Evolutionary conservation across 2,888 invertebrate species (phyloP).

Genomic region (Lasioglossum morio): DNA sequence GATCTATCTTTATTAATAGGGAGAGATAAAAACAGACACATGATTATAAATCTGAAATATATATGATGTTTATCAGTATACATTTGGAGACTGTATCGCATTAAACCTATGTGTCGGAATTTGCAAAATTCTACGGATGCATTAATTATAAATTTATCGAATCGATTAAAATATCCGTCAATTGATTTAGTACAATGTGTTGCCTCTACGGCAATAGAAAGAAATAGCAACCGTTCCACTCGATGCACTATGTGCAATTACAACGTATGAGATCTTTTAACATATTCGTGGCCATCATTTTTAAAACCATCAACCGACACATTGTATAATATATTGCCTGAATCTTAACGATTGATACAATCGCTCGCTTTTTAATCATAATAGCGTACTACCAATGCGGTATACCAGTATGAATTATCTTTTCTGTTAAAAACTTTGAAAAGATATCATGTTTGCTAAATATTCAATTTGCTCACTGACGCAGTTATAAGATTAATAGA

Average conservation of each 20-base stretch:
- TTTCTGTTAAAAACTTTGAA: slow-evolving; percentile 59
- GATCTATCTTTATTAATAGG: slow-evolving; percentile 38
- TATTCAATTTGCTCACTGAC: slow-evolving; percentile 34
- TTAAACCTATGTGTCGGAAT: slow-evolving; percentile 49
- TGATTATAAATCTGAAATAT: slow-evolving; percentile 66
- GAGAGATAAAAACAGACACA: slow-evolving; percentile 55
- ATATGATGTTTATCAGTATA: slow-evolving; percentile 63
- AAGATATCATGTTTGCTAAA: slow-evolving; percentile 49
- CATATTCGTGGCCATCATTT: slow-evolving; percentile 44
- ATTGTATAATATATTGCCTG: slow-evolving; percentile 55
- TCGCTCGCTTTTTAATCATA: slow-evolving; percentile 63
- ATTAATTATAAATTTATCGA: slow-evolving; percentile 51
- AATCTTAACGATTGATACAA: slow-evolving; percentile 74
- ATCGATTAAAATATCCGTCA: slow-evolving; percentile 36
- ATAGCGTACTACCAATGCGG: slow-evolving; percentile 59
- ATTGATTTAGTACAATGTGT: slow-evolving; percentile 53
- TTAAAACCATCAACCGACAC: slow-evolving; percentile 56
- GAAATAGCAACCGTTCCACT: slow-evolving; percentile 37
- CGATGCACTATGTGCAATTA: slow-evolving; percentile 41
- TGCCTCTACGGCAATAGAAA: slow-evolving; percentile 58
- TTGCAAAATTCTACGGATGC: slow-evolving; percentile 54
- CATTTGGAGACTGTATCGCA: slow-evolving; percentile 52
- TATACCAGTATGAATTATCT: slow-evolving; percentile 59
- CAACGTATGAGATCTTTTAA: slow-evolving; percentile 43
- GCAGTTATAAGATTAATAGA: slow-evolving; percentile 40